Conservation (phyloP, 2,113 vertebrate species). For the Sakesphorus luctuosus region DNA sequence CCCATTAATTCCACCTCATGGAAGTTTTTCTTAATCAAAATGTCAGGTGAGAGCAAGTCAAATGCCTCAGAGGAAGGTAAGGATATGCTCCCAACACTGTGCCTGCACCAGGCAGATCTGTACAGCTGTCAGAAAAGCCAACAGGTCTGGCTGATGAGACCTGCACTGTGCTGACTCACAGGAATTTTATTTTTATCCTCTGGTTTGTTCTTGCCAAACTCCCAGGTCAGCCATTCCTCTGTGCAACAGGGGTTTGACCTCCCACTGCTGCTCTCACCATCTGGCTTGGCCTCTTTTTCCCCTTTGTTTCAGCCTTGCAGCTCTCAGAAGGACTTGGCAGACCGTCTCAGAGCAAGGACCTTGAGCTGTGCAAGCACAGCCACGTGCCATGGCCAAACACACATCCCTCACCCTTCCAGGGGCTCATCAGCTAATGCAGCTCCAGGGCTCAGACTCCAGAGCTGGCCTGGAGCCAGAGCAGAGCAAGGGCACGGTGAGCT, state of each 20-base stretch:
- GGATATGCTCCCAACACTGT: background rate
- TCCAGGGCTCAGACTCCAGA: background rate
- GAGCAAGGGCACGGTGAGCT: conserved; percentile 25
- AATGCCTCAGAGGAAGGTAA: background rate
- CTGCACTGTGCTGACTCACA: background rate
- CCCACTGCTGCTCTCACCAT: background rate
- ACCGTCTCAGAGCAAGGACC: background rate
- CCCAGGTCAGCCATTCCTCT: background rate
- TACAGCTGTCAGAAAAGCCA: background rate
- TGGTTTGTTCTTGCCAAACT: background rate
- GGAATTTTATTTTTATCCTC: background rate
- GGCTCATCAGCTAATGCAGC: background rate
- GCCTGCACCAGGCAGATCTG: background rate
- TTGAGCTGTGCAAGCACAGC: background rate
- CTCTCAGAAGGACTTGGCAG: background rate
- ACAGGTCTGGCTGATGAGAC: background rate
- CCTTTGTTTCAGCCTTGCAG: background rate
- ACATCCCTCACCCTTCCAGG: background rate
- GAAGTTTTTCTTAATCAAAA: background rate
- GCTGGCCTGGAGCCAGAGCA: background rate
- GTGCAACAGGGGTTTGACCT: background rate
- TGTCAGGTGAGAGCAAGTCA: background rate
- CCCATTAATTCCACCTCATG: background rate
- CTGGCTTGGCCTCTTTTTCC: background rate
- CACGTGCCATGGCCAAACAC: background rate